Evolutionary conservation across 1,140 invertebrate species (phyloP).

Genomic region (Coptotermes formosanus): DNA sequence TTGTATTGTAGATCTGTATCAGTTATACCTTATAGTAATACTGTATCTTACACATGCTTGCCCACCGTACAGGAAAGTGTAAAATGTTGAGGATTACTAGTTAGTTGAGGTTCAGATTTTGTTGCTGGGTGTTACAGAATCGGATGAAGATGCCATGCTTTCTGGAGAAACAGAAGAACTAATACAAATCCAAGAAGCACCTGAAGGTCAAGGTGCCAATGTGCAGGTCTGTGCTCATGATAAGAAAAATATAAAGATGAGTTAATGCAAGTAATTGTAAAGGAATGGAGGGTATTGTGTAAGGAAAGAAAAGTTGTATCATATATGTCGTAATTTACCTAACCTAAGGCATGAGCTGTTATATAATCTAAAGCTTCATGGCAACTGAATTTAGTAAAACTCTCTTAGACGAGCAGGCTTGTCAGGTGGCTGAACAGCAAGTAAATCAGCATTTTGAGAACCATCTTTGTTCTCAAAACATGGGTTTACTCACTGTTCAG

Average conservation of each 20-base stretch:
- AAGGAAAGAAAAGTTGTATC: background rate
- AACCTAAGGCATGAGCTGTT: background rate
- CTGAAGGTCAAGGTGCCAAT: background rate
- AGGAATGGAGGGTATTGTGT: background rate
- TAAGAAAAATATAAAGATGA: background rate
- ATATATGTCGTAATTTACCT: background rate
- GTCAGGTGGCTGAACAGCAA: no score
- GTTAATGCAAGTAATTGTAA: background rate
- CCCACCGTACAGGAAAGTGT: no score
- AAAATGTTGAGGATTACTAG: background rate
- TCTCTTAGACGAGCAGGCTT: no score
- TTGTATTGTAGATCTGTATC: no score
- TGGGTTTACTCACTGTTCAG: no score
- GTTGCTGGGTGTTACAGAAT: background rate
- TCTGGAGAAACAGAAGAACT: background rate
- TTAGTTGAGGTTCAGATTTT: background rate
- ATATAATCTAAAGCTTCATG: no score
- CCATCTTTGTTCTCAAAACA: no score
- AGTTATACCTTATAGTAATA: no score
- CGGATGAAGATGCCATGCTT: background rate
- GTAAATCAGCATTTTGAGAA: no score
- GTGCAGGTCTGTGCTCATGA: background rate
- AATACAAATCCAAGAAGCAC: background rate
- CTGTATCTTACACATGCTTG: no score
- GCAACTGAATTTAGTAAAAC: no score